phyloP scores from a whole-genome alignment of 2,113 vertebrate genomes.

The Picathartes gymnocephalus region DNA sequence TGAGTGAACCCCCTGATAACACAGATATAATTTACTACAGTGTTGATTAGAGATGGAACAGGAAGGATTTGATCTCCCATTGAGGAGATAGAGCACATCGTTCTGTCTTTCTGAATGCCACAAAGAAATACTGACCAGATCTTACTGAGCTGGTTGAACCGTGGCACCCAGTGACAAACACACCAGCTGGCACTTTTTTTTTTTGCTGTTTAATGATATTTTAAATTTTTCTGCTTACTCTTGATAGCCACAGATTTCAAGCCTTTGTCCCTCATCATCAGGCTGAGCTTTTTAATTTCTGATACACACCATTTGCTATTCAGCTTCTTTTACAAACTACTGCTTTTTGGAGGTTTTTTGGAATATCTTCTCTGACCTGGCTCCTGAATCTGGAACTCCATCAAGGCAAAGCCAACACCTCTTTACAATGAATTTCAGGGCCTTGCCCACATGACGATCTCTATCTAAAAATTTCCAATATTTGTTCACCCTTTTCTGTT shows the following conservation, averaged over 20 bases:
- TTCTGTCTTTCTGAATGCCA: neutral
- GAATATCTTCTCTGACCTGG: neutral
- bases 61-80: neutral
- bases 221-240: neutral
- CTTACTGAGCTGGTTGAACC: neutral
- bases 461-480: neutral
- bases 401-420: neutral
- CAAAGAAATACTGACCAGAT: neutral
- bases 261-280: neutral
- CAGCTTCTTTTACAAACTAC: neutral
- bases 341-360: neutral
- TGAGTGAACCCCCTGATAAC: neutral
- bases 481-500: neutral
- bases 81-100: neutral
- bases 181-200: neutral
- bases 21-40: neutral
- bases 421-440: neutral
- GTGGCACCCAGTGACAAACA: neutral
- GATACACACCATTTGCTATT: neutral
- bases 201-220: neutral
- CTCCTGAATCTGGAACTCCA: neutral
- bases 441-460: accelerated
- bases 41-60: neutral
- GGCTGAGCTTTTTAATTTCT: neutral
- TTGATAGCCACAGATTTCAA: neutral